Conservation (phyloP, 2,888 invertebrate genomes). For the Myathropa florea region DNA sequence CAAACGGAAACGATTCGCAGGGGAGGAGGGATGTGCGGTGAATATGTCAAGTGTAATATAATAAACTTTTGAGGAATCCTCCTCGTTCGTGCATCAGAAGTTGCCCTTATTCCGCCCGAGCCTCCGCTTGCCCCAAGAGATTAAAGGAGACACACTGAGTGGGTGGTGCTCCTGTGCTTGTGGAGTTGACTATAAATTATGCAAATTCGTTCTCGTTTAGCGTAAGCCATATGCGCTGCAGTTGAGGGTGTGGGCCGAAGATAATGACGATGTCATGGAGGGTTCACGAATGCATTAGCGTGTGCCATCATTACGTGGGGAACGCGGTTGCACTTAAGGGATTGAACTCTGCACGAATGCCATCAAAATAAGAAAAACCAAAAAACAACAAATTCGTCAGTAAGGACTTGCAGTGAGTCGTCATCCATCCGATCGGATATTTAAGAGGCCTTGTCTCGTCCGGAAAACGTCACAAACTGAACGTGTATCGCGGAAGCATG, state of each 20-base stretch:
- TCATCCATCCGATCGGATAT: background rate
- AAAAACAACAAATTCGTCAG: background rate
- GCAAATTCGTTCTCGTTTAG: conserved; percentile 61
- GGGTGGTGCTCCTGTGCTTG: conserved; percentile 21
- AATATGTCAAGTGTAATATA: conserved; percentile 66
- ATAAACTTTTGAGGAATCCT: conserved; percentile 51
- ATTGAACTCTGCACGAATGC: background rate
- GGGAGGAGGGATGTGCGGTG: conserved; percentile 8
- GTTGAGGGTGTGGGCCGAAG: background rate
- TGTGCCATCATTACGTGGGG: conserved; percentile 26
- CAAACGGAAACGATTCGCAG: conserved; percentile 11
- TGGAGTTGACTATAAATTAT: conserved; percentile 62
- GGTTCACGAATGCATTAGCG: conserved; percentile 57
- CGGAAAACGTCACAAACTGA: background rate
- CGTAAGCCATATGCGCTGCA: conserved; percentile 42
- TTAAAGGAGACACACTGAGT: background rate
- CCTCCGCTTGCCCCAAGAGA: background rate
- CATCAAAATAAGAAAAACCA: background rate
- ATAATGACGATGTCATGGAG: conserved; percentile 56
- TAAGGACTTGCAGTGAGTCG: background rate
- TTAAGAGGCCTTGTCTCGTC: background rate
- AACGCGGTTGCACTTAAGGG: conserved; percentile 14
- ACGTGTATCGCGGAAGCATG: background rate
- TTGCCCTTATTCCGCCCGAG: background rate
- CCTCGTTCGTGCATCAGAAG: conserved; percentile 27